Evolutionary conservation across 2,888 invertebrate species (phyloP).

Genomic region (Heliconius ethilla): DNA sequence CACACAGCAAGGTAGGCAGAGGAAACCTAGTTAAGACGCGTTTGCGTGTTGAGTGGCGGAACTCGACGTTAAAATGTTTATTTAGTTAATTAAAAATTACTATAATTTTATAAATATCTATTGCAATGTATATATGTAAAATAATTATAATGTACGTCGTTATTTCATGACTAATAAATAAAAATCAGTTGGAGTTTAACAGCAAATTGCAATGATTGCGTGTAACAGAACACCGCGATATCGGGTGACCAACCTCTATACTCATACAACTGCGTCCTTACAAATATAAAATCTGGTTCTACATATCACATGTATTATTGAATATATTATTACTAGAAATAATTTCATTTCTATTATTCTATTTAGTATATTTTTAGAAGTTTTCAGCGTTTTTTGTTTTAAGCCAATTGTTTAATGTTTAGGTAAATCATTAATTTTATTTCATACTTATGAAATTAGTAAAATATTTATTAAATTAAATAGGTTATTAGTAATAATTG

Average conservation of each 20-base stretch:
- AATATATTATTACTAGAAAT: conserved; percentile 11
- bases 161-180: conserved; percentile 39
- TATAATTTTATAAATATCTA: too few relatives aligned
- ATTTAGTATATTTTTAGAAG: background rate
- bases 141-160: background rate
- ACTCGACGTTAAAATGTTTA: too few relatives aligned
- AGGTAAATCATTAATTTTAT: background rate
- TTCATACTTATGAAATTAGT: background rate
- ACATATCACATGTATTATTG: conserved; percentile 40
- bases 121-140: background rate
- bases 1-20: too few relatives aligned
- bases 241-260: conserved; percentile 66
- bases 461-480: background rate
- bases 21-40: too few relatives aligned
- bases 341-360: background rate
- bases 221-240: conserved; percentile 68
- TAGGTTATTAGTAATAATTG: too few relatives aligned
- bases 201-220: conserved; percentile 63
- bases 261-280: conserved; percentile 51
- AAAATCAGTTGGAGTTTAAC: conserved; percentile 55
- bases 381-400: too few relatives aligned
- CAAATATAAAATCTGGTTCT: conserved; percentile 39
- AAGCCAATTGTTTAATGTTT: background rate
- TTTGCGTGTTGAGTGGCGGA: too few relatives aligned
- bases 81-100: too few relatives aligned